Base-by-base conservation (phyloP, 2,113 vertebrate genomes). In the Melozone crissalis region DNA sequence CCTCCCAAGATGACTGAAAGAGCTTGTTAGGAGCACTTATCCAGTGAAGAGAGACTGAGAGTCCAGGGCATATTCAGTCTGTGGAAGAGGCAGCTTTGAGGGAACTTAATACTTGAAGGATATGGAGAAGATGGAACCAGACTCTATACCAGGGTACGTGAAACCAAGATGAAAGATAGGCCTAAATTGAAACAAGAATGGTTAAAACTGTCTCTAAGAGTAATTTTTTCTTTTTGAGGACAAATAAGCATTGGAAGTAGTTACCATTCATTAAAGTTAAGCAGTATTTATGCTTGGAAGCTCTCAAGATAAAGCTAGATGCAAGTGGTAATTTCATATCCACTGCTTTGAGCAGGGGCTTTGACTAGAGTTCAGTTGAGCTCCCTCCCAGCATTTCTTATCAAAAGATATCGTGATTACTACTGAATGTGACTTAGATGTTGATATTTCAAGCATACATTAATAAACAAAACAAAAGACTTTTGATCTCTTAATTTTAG, bases 21-120 rank as follows among this genome's bases (percentile, higher is more conserved):
- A 31, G 11, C 10, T 59, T 28, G 27, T 19, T 39, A 61, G 41
- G 10, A 74, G n/a, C 5, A 31, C 26, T 54, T 77, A 7, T 9
- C 33, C n/a, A 43, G 18, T 66, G 41, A 51, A 65, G 72, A 74
- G 8, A 52, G 3, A 3, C 5, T 0, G 0, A 46, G 20, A 12
- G 3, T 47, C 16, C 52, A 21, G 5, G 23, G 9, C 7, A 35
- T 54, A 9, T 43, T 51, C 39, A 35, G 7, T 27, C 12, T 41
- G 3, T 24, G 54, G n/a, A 74, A 91, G 30, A 54, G 63, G 13
- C 1, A 4, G 4, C 5, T 85, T 74, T 4, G 6, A 28, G 3
- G 24, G 18, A 20, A 30, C 4, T 51, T 52, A 49, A 20, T 6
- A 15, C 8, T 73, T 61, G 35, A 24, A 59, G 6, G 6, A 33